Conservation (phyloP, 2,113 vertebrate species). For the Pelecanus crispus region DNA sequence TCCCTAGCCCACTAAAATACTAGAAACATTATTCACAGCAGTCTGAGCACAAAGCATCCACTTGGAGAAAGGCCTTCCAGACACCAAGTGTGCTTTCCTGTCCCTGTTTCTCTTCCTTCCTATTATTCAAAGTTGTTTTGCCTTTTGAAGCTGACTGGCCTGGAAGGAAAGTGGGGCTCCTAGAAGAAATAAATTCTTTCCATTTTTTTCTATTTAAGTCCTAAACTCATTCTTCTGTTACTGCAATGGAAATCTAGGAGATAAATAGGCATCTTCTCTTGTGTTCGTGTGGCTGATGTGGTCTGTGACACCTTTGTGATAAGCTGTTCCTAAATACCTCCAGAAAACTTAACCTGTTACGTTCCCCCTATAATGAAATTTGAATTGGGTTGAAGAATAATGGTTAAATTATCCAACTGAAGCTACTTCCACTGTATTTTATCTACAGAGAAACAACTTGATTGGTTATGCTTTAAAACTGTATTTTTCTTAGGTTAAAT, state of each 20-base stretch:
- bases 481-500: not conserved
- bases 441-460: not conserved
- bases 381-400: not conserved
- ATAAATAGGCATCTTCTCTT: not conserved
- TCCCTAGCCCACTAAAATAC: not conserved
- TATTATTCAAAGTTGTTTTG: not conserved
- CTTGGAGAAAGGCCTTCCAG: not conserved
- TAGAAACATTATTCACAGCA: not conserved
- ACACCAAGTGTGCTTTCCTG: not conserved
- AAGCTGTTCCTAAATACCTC: not conserved
- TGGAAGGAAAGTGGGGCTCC: not conserved
- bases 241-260: not conserved
- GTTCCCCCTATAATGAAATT: not conserved
- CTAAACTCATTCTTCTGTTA: not conserved
- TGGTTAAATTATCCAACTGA: not conserved
- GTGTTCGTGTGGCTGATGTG: not conserved
- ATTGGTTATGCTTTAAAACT: not conserved
- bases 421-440: not conserved
- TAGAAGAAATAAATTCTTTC: not conserved
- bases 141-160: not conserved
- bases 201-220: not conserved
- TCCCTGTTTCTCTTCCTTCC: not conserved
- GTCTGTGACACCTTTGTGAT: not conserved
- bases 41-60: not conserved
- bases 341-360: not conserved